Conservation (phyloP, 2,113 vertebrate genomes). For the Herpailurus yagouaroundi region DNA sequence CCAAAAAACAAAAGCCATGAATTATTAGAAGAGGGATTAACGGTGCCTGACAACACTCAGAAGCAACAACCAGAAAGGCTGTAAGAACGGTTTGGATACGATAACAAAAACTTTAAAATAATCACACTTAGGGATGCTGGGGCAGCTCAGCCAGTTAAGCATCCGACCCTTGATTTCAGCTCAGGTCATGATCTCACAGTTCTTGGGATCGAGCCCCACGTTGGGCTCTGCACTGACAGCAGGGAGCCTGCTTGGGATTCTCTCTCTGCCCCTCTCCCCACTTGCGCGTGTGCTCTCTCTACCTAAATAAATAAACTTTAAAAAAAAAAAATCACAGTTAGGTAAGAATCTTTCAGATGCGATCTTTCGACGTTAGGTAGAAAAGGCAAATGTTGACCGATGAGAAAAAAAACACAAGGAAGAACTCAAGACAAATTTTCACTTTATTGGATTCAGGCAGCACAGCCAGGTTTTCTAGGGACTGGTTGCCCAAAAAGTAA, state of each 20-base stretch:
- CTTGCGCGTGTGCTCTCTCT: too few relatives aligned
- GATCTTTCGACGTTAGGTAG: neutral
- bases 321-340: too few relatives aligned
- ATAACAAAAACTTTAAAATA: neutral
- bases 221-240: too few relatives aligned
- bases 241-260: too few relatives aligned
- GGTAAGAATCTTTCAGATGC: too few relatives aligned
- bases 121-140: neutral
- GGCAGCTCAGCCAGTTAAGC: too few relatives aligned
- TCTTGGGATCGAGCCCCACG: too few relatives aligned
- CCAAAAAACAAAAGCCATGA: neutral
- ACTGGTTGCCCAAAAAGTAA: neutral
- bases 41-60: neutral
- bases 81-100: neutral
- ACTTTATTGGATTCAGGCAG: neutral
- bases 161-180: too few relatives aligned
- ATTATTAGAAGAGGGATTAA: neutral
- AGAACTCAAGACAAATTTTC: neutral
- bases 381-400: neutral
- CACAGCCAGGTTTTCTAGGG: neutral
- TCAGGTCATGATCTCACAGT: too few relatives aligned
- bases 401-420: neutral
- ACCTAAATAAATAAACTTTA: too few relatives aligned
- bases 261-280: too few relatives aligned
- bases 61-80: slow-evolving; percentile 4